Base-by-base conservation (phyloP, 2,797 vertebrate genomes). In the Darevskia mixta region DNA sequence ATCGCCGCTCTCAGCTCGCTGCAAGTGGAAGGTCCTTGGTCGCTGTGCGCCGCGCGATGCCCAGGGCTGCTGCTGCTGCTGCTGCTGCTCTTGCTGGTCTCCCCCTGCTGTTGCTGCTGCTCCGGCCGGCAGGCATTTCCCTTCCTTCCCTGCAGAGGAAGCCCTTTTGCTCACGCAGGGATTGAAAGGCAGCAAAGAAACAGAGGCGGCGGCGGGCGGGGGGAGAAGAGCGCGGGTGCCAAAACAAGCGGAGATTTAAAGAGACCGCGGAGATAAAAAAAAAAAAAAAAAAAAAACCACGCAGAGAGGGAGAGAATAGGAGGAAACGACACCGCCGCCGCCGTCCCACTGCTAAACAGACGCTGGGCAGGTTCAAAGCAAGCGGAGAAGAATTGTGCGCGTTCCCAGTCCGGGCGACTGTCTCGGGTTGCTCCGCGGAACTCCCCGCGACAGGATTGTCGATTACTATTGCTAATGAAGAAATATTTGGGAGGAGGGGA, bases 121-220 rank as follows among this genome's bases (percentile, higher is more conserved):
- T 58, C 96, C 96, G 95, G 95, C 91, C 93, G 94, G 96, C 95
- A 96, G 97, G 97, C 96, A 97, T 97, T 95, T 95, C 96, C 90
- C 86, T 87, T 95, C 94, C 94, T 95, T 97, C 97, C 96, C 95
- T 95, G 96, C 95, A 93, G 95, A 94, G 97, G 97, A 95, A 95
- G 96, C 96, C 94, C 95, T 85, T 85, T 82, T 92, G 92, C 94
- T 92, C 86, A 67, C 85, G 92, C 95, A 89, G 91, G 83, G 93
- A 93, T 95, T 88, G 86, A 43, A 67, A 9, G 3, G 76, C 29
- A 8, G 73, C 67, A 20, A 55, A n/a, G 43, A 35, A 29, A 79
- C 25, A 38, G 25, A 15, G 29, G n/a, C 3, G 38, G 41, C 77
- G 11, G 27, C 6, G 38, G 73, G 35, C 18, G 69, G 20, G 38